phyloP scores from a whole-genome alignment of 1,140 invertebrate species.

The Brachystomella parvula region DNA sequence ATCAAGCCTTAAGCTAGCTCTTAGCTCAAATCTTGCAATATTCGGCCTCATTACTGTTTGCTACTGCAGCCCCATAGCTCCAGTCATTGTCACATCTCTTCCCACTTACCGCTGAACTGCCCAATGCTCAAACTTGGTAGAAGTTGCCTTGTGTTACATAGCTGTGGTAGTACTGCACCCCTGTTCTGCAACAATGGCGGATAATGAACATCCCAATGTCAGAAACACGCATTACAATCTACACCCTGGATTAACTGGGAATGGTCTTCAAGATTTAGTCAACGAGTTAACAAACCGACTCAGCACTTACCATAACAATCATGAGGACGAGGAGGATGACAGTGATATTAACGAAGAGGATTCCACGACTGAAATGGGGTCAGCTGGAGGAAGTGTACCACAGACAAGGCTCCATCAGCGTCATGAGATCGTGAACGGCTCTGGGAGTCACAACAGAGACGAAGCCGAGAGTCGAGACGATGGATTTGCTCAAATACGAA shows the following conservation, averaged over 20 bases:
- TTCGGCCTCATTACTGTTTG: too few relatives aligned
- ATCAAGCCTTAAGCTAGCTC: too few relatives aligned
- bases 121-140: too few relatives aligned
- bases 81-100: too few relatives aligned
- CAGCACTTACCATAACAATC: not conserved
- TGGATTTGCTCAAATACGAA: slow-evolving; percentile 4
- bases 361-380: not conserved
- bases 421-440: not conserved
- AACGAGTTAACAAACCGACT: not conserved
- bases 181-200: not conserved
- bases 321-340: not conserved
- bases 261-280: slow-evolving; percentile 3
- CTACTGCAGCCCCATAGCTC: too few relatives aligned
- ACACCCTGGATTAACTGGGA: not conserved
- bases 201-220: not conserved
- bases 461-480: not conserved
- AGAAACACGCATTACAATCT: not conserved
- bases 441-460: not conserved
- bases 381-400: not conserved
- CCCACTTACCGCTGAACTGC: too few relatives aligned
- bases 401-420: not conserved
- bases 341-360: not conserved
- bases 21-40: too few relatives aligned
- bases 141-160: too few relatives aligned
- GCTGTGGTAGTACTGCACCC: too few relatives aligned